Conservation (phyloP, 1,140 invertebrate genomes). For the Nasonia vitripennis region DNA sequence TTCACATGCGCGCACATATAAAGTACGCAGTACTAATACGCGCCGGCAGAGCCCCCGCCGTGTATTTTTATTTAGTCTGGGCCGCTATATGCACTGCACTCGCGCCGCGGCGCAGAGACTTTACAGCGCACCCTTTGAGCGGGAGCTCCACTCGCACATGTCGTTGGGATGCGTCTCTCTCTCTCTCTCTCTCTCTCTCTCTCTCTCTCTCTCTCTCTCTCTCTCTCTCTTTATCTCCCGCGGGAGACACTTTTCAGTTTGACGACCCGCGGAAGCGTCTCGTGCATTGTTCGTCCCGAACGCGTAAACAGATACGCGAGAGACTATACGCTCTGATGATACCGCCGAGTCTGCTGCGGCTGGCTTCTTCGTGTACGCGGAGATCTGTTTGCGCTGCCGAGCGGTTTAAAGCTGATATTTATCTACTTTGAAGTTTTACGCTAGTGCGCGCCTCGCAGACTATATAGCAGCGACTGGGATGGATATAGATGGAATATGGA, state of each 20-base stretch:
- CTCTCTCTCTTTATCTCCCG: slow-evolving; percentile 38
- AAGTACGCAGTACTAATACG: slow-evolving; percentile 13
- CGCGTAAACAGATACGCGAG: slow-evolving; percentile 44
- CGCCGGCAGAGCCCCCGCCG: background rate
- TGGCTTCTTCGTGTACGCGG: background rate
- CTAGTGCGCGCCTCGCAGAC: background rate
- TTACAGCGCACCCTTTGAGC: slow-evolving; percentile 37
- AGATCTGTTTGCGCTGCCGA: background rate
- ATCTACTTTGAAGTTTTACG: slow-evolving; percentile 46
- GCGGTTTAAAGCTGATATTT: slow-evolving; percentile 29
- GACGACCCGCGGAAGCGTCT: slow-evolving; percentile 41
- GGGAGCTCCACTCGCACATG: slow-evolving; percentile 9
- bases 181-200: slow-evolving; percentile 34
- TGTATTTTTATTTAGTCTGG: slow-evolving; percentile 58
- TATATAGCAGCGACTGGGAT: too few species aligned
- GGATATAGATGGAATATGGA: too few species aligned
- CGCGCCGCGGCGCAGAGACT: background rate
- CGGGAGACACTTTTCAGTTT: slow-evolving; percentile 48
- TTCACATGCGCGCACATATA: background rate
- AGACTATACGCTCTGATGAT: slow-evolving; percentile 3
- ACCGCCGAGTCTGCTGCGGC: background rate
- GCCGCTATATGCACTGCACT: background rate
- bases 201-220: slow-evolving; percentile 29
- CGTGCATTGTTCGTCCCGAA: slow-evolving; percentile 35
- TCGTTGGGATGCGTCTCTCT: slow-evolving; percentile 7